Percentiles rank a stretch among this genome's conserved stretches.
Conservation (phyloP, 2,888 invertebrate species). For the Netelia fuscicornis region DNA sequence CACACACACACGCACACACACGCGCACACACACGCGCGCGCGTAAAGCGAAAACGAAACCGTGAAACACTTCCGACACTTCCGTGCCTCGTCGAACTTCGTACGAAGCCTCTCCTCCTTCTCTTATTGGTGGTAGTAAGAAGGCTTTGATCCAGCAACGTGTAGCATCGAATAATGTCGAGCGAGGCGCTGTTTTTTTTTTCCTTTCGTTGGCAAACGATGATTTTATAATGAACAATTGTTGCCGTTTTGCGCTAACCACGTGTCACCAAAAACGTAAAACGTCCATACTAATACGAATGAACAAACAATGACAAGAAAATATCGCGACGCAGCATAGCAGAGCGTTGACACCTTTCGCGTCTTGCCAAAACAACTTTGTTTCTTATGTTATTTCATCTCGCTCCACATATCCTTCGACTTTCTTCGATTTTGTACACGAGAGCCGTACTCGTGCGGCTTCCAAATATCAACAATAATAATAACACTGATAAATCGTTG, state of each 20-base stretch:
- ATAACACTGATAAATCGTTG: background rate
- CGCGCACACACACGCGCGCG: too few species aligned
- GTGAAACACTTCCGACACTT: background rate
- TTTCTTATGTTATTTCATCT: background rate
- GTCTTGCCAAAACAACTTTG: background rate
- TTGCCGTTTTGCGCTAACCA: background rate
- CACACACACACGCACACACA: too few species aligned
- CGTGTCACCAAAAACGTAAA: background rate
- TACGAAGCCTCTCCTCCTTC: background rate
- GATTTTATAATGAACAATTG: background rate
- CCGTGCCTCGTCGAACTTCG: background rate
- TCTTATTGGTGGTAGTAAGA: background rate
- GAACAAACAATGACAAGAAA: background rate
- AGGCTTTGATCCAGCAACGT: slow-evolving; percentile 6
- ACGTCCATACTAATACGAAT: background rate
- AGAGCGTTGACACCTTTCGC: background rate
- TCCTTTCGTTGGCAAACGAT: background rate
- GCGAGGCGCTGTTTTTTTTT: background rate
- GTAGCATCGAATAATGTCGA: background rate
- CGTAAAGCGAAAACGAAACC: too few species aligned
- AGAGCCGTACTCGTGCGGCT: background rate
- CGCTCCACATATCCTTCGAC: background rate
- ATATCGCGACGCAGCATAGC: background rate
- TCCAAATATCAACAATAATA: background rate
- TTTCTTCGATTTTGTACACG: too few species aligned